A percentile compares a stretch with the other conserved stretches of the same genome.
Conservation (phyloP, 2,797 vertebrate genomes). For the Amblyraja radiata region DNA sequence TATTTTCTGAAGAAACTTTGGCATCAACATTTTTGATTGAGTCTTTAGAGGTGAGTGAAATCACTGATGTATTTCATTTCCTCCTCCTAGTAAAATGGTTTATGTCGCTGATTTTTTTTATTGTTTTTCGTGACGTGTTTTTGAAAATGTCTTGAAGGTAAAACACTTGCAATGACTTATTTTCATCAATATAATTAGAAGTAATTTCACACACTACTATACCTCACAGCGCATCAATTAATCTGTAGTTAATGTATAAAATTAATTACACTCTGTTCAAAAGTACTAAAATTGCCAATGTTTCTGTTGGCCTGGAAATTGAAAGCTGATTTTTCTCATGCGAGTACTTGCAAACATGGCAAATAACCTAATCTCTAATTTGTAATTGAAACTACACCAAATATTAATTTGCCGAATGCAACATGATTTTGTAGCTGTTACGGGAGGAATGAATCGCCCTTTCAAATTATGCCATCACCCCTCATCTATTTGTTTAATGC, state of each 20-base stretch:
- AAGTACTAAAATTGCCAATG: background rate
- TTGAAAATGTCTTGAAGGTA: background rate
- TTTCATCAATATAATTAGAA: background rate
- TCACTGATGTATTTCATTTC: background rate
- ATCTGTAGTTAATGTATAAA: background rate
- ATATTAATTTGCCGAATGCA: background rate
- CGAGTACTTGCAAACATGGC: background rate
- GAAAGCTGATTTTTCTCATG: background rate
- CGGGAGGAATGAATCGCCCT: background rate
- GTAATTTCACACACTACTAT: background rate
- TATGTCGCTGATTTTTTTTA: background rate
- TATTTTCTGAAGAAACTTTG: background rate
- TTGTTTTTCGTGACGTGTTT: background rate
- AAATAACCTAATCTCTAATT: background rate
- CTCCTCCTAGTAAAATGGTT: background rate
- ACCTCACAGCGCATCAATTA: background rate
- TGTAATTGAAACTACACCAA: background rate
- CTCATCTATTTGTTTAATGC: background rate
- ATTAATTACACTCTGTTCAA: background rate
- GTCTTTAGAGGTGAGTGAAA: background rate
- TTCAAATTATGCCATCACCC: background rate
- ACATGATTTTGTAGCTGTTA: background rate
- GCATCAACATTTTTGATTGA: background rate
- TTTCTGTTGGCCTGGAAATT: background rate
- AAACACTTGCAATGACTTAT: background rate